A percentile compares a stretch with the other conserved stretches of the same genome.
Evolutionary conservation across 1,140 invertebrate species (phyloP).

Genomic region (Proctacanthus coquilletti): DNA sequence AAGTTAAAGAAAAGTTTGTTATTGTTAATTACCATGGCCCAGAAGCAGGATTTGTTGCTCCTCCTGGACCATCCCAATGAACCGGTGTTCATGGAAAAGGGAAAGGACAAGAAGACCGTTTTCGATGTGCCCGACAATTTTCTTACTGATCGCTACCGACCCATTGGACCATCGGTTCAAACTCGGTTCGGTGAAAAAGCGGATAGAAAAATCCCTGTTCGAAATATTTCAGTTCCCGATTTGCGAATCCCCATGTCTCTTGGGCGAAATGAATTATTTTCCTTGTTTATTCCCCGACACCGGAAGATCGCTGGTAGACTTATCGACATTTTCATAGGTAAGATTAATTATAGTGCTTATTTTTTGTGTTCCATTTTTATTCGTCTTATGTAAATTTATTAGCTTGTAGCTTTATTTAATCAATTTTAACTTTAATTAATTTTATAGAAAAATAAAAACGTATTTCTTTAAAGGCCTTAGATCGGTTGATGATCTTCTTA

Average conservation of each 20-base stretch:
- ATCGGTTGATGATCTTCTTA: constrained; percentile 42
- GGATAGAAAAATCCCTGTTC: constrained; percentile 29
- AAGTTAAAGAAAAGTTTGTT: no score
- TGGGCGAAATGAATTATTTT: constrained; percentile 34
- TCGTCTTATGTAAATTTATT: background rate
- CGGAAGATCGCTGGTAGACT: constrained; percentile 31
- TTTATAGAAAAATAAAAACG: background rate
- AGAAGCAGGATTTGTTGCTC: constrained; percentile 24
- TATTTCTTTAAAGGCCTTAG: background rate
- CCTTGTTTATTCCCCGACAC: constrained; percentile 38
- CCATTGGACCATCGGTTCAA: constrained; percentile 23
- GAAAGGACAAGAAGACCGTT: constrained; percentile 6
- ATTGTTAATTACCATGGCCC: no score
- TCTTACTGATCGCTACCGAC: constrained; percentile 30
- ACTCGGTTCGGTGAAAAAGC: constrained; percentile 31
- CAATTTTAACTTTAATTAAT: background rate
- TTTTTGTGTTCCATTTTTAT: constrained; percentile 1
- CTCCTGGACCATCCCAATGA: constrained; percentile 54
- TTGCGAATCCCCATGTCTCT: constrained; percentile 32
- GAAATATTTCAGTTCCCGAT: constrained; percentile 33
- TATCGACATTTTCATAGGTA: constrained; percentile 37
- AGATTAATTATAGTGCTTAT: constrained; percentile 8
- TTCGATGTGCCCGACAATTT: constrained; percentile 10
- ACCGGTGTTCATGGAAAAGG: constrained; percentile 40
- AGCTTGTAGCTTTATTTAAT: background rate